Base-by-base conservation (phyloP, 2,113 vertebrate species). In the Casuarius casuarius region DNA sequence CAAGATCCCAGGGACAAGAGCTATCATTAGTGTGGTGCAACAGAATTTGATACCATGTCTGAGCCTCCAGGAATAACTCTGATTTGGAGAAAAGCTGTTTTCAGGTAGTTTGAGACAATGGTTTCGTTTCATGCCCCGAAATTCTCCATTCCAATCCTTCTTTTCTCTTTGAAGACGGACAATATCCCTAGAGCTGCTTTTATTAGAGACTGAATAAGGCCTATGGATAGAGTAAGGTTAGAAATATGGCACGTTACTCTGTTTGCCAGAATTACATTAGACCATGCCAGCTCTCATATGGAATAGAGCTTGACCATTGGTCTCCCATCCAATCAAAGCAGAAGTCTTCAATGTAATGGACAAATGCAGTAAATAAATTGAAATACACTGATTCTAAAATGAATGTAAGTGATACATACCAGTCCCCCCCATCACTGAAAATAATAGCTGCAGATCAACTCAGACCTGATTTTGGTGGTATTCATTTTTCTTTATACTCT, bases 371-470 rank as follows among this genome's bases (percentile, higher is more conserved):
- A 84, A 90, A 92, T 67, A 68, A 63, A 76, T 63, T 35, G 33
- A 68, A 78, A 76, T 49, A 20, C 10, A 5, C 72, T 70, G 31
- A 68, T 90, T 84, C 63, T 52, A 54, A 35, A 46, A 15, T 7
- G 28, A 38, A 42, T 70, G 51, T 20, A 42, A 67, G 35, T 33
- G 11, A 68, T 56, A 46, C 28, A 70, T 51, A 20, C 31, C 63
- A 78, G 56, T 67, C 31, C 59, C 75, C 15, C 44, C 11, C n/a
- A 17, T 38, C 5, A 1, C 73, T 62, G 76, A 72, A 68, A 87
- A 78, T 56, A 89, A 80, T 56, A 79, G 66, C 51, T 71, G 20
- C 68, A 67, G 56, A 89, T 62, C 61, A 81, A 87, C 92, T 92
- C 73, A 87, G 51, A 40, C 35, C 52, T 84, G 90, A 74, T 68